phyloP scores from a whole-genome alignment of 2,888 invertebrate genomes.

The Cosmorhoe ocellata region DNA sequence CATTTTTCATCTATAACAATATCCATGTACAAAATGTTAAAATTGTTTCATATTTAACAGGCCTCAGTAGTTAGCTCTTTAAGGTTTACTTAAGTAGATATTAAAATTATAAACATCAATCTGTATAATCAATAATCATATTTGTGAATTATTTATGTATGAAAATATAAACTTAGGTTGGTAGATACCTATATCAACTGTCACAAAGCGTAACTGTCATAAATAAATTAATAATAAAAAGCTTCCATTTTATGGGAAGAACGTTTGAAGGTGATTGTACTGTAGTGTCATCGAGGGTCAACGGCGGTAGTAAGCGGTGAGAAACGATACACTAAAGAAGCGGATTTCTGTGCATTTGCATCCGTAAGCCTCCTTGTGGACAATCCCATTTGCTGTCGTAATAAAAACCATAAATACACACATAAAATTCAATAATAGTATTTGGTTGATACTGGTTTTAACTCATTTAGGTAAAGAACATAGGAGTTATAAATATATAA shows the following conservation, averaged over 20 bases:
- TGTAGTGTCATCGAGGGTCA: constrained; percentile 53
- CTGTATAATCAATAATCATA: no score
- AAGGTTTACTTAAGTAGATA: no score
- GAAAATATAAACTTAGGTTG: no score
- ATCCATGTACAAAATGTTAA: no score
- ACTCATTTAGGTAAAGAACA: constrained; percentile 2
- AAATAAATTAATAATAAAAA: no score
- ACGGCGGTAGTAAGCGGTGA: constrained; percentile 66
- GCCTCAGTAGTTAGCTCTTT: no score
- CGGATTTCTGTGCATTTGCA: constrained; percentile 66
- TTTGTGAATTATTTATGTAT: no score
- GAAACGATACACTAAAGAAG: constrained; percentile 69
- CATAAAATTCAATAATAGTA: constrained; percentile 42
- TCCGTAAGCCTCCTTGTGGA: constrained; percentile 50
- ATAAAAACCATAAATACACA: constrained; percentile 49
- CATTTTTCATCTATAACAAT: no score
- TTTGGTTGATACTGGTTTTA: constrained; percentile 24
- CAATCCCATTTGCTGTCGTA: constrained; percentile 48
- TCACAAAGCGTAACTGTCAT: no score
- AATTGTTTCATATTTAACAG: no score
- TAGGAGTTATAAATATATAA: constrained; percentile 1
- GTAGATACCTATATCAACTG: no score
- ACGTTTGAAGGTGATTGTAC: constrained; percentile 34
- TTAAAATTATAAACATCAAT: no score
- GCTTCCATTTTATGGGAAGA: background rate